Conservation (phyloP, 2,888 invertebrate genomes). For the Eristalis pertinax region DNA sequence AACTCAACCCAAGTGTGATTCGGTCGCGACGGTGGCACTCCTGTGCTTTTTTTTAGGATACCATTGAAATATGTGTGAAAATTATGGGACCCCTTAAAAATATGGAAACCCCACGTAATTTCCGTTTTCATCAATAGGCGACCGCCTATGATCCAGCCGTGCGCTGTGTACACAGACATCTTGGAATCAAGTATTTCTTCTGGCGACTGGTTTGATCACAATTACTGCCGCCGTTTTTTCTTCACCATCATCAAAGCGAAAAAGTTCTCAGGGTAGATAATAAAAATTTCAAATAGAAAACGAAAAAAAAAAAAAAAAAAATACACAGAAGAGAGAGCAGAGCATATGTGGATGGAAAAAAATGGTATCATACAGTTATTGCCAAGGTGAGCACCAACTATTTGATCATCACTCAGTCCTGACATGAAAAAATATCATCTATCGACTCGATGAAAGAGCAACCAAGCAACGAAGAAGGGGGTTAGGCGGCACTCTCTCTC, state of each 20-base stretch:
- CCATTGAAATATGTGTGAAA: slow-evolving; percentile 59
- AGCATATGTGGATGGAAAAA: slow-evolving; percentile 20
- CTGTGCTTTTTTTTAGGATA: slow-evolving; percentile 45
- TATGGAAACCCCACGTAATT: slow-evolving; percentile 46
- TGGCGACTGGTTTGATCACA: slow-evolving; percentile 61
- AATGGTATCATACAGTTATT: slow-evolving; percentile 30
- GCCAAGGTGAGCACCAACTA: slow-evolving; percentile 28
- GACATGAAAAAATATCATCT: slow-evolving; percentile 66
- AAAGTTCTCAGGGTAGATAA: slow-evolving; percentile 81
- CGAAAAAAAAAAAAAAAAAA: slow-evolving; percentile 43
- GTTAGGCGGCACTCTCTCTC: neutral
- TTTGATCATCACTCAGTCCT: slow-evolving; percentile 51
- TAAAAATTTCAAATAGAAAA: slow-evolving; percentile 75
- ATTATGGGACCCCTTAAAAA: slow-evolving; percentile 29
- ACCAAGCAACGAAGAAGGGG: slow-evolving; percentile 66
- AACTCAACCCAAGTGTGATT: too few relatives aligned
- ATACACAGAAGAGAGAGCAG: neutral
- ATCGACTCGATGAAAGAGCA: slow-evolving; percentile 76
- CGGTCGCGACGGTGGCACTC: neutral
- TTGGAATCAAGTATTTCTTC: slow-evolving; percentile 57
- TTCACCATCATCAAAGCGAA: slow-evolving; percentile 69
- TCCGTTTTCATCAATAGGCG: slow-evolving; percentile 29
- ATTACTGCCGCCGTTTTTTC: slow-evolving; percentile 32
- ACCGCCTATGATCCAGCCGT: slow-evolving; percentile 45
- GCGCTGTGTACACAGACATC: slow-evolving; percentile 3